Evolutionary conservation across 2,113 vertebrate genomes (phyloP), one percentile per base, ranked within the genome.

Genomic region (Corythoichthys haematopterus): DNA sequence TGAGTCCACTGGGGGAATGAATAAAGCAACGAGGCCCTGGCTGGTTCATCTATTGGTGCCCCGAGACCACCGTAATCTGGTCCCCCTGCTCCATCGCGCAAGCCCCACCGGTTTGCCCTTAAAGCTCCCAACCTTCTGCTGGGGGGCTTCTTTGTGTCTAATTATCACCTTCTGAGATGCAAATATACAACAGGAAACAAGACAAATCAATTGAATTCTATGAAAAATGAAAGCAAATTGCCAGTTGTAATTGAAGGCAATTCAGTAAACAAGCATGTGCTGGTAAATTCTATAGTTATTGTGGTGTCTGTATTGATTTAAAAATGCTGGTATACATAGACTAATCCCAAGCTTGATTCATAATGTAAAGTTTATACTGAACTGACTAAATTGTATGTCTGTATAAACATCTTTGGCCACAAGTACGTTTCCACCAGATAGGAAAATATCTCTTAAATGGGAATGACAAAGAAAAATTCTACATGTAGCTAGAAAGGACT

Each of bases 1-100:
- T 62, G 55, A 79, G 84, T 85, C 85, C 84, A 75, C 83, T 80
- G 85, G 81, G 85, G 77, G 80, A 80, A 88, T 88, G 86, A 90
- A 90, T 88, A 90, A 86, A 86, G 85, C 81, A 89, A 83, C 72
- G 91, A 88, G 87, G 59, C 92, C 93, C 92, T 93, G 92, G 89
- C 92, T 94, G 95, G 91, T 90, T 62, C 89, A 79, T 91, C 93
- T 94, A 95, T 93, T 92, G 89, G 90, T 93, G 90, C 91, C 94
- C 91, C 80, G 90, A 91, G 91, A 93, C 89, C 86, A 77, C 88
- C 87, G 87, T 92, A 93, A 93, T 93, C 95, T 93, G 92, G 85
- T 91, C 84, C 89, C 88, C 77, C 35, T 3, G 33, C 71, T 66
- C 50, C 47, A 0, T 79, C 53, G 80, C 76, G 80, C 61, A 75